Percentiles rank a stretch among this genome's conserved stretches.
These are phyloP conservation scores for Lophura nycthemera DNA, from an alignment of 2,113 vertebrate genomes.

Conservation along the genomic window DNA sequence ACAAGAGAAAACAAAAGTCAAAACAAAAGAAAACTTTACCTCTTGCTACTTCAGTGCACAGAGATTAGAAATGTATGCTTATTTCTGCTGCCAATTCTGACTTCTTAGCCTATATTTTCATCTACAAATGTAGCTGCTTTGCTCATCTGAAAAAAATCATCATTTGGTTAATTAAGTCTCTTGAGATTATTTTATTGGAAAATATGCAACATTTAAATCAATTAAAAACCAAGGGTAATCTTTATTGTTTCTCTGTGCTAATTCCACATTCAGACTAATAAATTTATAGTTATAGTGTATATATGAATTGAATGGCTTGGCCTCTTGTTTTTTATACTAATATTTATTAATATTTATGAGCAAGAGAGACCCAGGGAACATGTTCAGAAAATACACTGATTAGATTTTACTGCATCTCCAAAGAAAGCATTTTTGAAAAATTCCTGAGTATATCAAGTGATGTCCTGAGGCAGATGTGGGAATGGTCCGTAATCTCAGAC, in stretches of 20 bases:
- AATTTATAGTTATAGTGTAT: slow-evolving; percentile 13
- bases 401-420: slow-evolving; percentile 15
- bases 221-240: slow-evolving; percentile 40
- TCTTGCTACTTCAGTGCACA: background rate
- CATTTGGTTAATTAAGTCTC: slow-evolving; percentile 58
- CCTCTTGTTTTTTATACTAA: slow-evolving; percentile 27
- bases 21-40: background rate
- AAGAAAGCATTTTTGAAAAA: slow-evolving; percentile 9
- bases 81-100: background rate
- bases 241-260: slow-evolving; percentile 34
- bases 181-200: slow-evolving; percentile 47
- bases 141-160: slow-evolving; percentile 27
- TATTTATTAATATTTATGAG: slow-evolving; percentile 31
- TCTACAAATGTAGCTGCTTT: slow-evolving; percentile 4
- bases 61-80: background rate
- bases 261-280: slow-evolving; percentile 25
- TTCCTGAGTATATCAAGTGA: background rate
- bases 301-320: slow-evolving; percentile 15
- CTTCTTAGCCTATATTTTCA: slow-evolving; percentile 8
- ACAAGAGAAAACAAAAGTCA: background rate
- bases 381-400: slow-evolving; percentile 7
- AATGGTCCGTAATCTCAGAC: slow-evolving; percentile 1
- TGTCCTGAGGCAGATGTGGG: background rate
- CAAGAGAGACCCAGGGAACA: background rate
- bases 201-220: slow-evolving; percentile 38